phyloP scores from a whole-genome alignment of 2,888 invertebrate genomes.

The Machimus rusticus region DNA sequence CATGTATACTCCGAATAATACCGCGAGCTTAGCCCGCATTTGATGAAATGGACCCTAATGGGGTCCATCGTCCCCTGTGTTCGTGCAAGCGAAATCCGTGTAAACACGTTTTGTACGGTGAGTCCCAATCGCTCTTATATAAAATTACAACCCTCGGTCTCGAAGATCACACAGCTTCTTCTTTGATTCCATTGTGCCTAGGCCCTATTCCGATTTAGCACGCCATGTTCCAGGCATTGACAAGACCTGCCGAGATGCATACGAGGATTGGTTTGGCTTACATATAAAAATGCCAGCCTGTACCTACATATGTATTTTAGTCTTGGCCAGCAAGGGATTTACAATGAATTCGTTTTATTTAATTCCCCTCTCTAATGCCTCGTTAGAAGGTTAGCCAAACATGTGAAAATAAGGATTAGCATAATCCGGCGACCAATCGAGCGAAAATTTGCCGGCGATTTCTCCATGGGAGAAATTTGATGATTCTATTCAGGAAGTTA shows the following conservation, averaged over 20 bases:
- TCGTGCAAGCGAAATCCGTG: background rate
- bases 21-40: background rate
- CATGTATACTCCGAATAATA: background rate
- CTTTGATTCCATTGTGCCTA: constrained; percentile 1
- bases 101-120: constrained; percentile 28
- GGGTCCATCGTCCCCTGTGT: background rate
- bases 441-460: constrained; percentile 8
- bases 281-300: constrained; percentile 87
- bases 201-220: background rate
- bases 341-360: constrained; percentile 12
- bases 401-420: constrained; percentile 37
- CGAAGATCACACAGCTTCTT: background rate
- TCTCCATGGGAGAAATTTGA: constrained; percentile 22
- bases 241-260: background rate
- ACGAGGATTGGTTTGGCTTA: constrained; percentile 72
- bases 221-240: constrained; percentile 15
- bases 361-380: constrained; percentile 12
- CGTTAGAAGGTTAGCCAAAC: constrained; percentile 25
- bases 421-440: constrained; percentile 40
- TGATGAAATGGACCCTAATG: background rate
- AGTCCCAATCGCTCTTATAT: background rate
- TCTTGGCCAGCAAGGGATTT: background rate
- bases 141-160: background rate
- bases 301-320: constrained; percentile 49
- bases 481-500: constrained; percentile 25